Evolutionary conservation across 2,797 vertebrate species (phyloP).

Genomic region (Emydoidea blandingii): DNA sequence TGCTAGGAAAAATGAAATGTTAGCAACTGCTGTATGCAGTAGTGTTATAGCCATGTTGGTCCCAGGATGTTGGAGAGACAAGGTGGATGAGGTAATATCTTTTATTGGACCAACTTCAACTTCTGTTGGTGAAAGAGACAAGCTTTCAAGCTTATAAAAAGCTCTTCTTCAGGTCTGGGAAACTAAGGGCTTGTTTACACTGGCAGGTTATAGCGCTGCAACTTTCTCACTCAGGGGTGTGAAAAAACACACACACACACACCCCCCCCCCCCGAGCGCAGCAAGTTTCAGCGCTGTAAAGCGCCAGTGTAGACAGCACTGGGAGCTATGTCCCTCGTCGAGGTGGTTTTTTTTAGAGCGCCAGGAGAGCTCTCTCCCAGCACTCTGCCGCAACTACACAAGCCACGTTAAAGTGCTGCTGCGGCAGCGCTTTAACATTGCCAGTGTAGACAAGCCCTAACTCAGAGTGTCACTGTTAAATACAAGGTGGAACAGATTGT

Average conservation of each 20-base stretch:
- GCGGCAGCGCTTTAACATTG: too few relatives aligned
- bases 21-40: not conserved
- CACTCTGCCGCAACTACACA: too few relatives aligned
- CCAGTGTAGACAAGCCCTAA: not conserved
- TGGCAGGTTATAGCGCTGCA: too few relatives aligned
- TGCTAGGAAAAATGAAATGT: not conserved
- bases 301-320: too few relatives aligned
- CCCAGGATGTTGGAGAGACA: not conserved
- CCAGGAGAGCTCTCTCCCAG: too few relatives aligned
- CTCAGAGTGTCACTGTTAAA: not conserved
- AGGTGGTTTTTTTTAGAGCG: too few relatives aligned
- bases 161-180: not conserved
- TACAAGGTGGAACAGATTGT: not conserved
- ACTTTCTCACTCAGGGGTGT: too few relatives aligned
- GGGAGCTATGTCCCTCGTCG: too few relatives aligned
- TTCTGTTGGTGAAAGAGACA: not conserved
- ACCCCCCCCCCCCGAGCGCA: accelerated
- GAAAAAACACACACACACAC: too few relatives aligned
- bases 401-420: too few relatives aligned
- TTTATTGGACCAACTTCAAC: not conserved
- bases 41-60: not conserved
- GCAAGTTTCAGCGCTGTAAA: too few relatives aligned
- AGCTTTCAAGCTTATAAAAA: not conserved
- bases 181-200: not conserved
- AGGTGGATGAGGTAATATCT: not conserved